Conservation (phyloP, 2,888 invertebrate genomes). For the Temnothorax rugatulus region DNA sequence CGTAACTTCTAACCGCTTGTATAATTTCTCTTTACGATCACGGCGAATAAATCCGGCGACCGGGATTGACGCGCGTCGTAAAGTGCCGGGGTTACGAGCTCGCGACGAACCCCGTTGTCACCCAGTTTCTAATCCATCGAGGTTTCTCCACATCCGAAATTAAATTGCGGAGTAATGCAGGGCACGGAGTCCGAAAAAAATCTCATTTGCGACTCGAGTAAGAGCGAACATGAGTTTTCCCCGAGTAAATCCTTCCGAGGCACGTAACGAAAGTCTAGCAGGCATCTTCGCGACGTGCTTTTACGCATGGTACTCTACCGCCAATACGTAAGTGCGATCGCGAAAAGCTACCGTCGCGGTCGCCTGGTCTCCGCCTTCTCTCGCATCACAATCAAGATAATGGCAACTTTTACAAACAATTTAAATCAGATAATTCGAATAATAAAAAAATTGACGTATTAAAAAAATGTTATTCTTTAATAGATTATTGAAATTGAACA, state of each 20-base stretch:
- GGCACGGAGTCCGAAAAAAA: conserved; percentile 41
- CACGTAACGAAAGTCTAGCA: conserved; percentile 34
- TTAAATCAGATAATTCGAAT: conserved; percentile 20
- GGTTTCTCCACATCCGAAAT: conserved; percentile 47
- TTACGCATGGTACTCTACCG: conserved; percentile 34
- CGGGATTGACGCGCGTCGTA: conserved; percentile 38
- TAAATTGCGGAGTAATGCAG: conserved; percentile 46
- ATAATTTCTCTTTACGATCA: conserved; percentile 35
- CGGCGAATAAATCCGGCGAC: conserved; percentile 14
- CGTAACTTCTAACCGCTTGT: conserved; percentile 25
- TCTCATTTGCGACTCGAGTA: conserved; percentile 43
- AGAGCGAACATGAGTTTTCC: conserved; percentile 43
- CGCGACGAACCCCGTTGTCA: conserved; percentile 6
- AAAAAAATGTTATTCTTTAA: neutral
- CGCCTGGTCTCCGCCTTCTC: neutral
- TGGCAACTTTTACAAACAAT: conserved; percentile 33
- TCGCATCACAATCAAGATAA: conserved; percentile 31
- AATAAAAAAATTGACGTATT: neutral
- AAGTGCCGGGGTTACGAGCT: conserved; percentile 39
- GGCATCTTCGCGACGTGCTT: conserved; percentile 41
- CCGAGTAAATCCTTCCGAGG: conserved; percentile 33
- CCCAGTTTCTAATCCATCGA: conserved; percentile 38
- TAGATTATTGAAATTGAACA: neutral
- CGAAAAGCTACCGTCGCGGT: neutral
- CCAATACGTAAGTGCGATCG: conserved; percentile 34